Base-by-base conservation (phyloP, 2,113 vertebrate species). In the Mustela lutreola region DNA sequence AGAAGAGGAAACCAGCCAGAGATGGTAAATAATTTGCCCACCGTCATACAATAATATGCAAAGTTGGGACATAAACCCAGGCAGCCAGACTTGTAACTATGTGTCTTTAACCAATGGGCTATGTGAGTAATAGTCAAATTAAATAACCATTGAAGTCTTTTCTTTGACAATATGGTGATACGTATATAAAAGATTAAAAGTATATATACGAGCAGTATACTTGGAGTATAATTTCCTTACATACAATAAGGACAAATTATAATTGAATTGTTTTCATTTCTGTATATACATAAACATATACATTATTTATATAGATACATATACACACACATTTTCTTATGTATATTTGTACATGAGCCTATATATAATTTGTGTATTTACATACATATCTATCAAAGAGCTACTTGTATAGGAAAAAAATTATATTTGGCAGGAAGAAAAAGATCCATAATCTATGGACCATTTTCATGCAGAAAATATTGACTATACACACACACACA, bases 351-450 rank as follows among this genome's bases (percentile, higher is more conserved):
- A 70, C 33, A 70, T 1, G 33, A 36, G 67, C 67, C 33, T 70
- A 19, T 36, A 95, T 26, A 80, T 10, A 75, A 60, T n/a, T 26
- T 82, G 4, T 65, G 7, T 18, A 58, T 10, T 84, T 36, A 80
- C 15, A 42, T 5, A 75, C 4, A 79, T 0, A 73, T 88, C 33
- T 79, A 80, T 39, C 63, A 76, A 89, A 91, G 1, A 89, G 82
- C 21, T 79, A 91, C 9, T 70, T 88, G 70, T 22, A 92, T 36
- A 53, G 62, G 36, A n/a, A 75, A 89, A 93, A 89, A 53, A 22
- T 45, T 75, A 50, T 19, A 97, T 96, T 89, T 89, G 14, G 7
- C 58, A 88, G 62, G 39, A 90, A 67, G 53, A 95, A 94, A 95
- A 92, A 71, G 53, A 75, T 45, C 16, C 36, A 45, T 58, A 88